Base-by-base conservation (phyloP, 2,113 vertebrate species). In the Nestor notabilis region DNA sequence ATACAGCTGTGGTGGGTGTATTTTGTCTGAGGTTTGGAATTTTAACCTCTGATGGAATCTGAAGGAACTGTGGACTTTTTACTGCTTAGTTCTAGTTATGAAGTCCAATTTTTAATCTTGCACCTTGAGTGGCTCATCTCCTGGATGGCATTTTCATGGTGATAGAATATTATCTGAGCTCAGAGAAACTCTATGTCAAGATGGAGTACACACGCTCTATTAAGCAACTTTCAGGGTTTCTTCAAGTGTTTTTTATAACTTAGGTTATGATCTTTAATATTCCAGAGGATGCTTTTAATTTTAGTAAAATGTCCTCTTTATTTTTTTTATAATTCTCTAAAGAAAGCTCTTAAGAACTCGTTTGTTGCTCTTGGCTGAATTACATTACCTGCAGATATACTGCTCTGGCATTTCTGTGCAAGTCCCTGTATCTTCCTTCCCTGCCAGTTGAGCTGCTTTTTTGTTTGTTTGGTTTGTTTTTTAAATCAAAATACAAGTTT, bases 31-130 rank as follows among this genome's bases (percentile, higher is more conserved):
- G 27, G 10, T 84, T 89, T 68, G 91, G 84, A 78, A 43, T 94
- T 97, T 95, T 97, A 96, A 95, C 95, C 90, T 86, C 85, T 95
- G 89, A 76, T 95, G 92, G 83, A 95, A 95, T 76, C 91, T 88
- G 64, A 83, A 96, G 83, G 85, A 91, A 9, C 82, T 94, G 55
- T 68, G 44, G 79, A 66, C 68, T 69, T 39, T 90, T 33, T 96
- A 69, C 85, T 93, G 13, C 63, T 94, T 75, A 49, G 21, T 97
- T 91, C 76, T 95, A 90, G 69, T 88, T 93, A 24, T 28, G 52
- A 96, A 96, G 64, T 94, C 89, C 79, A 58, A 79, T 92, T 97
- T 94, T 92, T 84, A 78, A 64, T 88, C 89, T 91, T 93, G 50
- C 52, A 53, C 81, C 64, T 94, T 87, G 65, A 85, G 58, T 78